Evolutionary conservation across 2,113 vertebrate genomes (phyloP), one percentile per base, ranked within the genome.

Genomic region (Pristiophorus japonicus): DNA sequence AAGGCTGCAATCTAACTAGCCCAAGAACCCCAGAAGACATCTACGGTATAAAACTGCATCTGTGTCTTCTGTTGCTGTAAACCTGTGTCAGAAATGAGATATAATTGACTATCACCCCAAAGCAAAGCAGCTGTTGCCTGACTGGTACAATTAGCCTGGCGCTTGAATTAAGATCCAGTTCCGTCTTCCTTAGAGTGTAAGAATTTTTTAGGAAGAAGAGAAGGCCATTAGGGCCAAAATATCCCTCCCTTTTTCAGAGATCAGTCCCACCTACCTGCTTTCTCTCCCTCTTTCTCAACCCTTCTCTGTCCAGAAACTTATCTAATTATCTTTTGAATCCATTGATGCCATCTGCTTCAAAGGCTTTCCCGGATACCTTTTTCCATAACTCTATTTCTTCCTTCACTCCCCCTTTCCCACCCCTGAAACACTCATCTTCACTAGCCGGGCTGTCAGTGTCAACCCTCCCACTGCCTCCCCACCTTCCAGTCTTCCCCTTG

Each of bases 11-110:
- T 63, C 18, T 38, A 92, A 38, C 85, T 24, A 55, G 51, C 47
- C 22, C 51, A 4, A 34, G 87, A 90, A 12, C 34, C 59, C 88
- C 88, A 63, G 34, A 92, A 92, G 88, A 92, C 88, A 81, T 5
- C 5, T 22, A 92, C 34, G 4, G 20, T 38, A 63, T 63, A 38
- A 92, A 65, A n/a, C 88, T 92, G 59, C 88, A 63, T 63, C 34
- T 63, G 34, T 63, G 34, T 59, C 88, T 92, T 92, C 88, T 92
- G 88, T 63, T 92, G 88, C 34, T 92, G 5, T 38, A 92, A 38
- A 59, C 87, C 16, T n/a, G 51, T 59, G 87, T 91, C 59, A 92
- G 59, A 92, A 45, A 65, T 22, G 16, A 92, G 34, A 62, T 22
- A 38, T 16, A 38, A 92, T 62, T 92, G n/a, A 63, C 20, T 1